Conservation (phyloP, 2,888 invertebrate genomes). For the Agrotis clavis region DNA sequence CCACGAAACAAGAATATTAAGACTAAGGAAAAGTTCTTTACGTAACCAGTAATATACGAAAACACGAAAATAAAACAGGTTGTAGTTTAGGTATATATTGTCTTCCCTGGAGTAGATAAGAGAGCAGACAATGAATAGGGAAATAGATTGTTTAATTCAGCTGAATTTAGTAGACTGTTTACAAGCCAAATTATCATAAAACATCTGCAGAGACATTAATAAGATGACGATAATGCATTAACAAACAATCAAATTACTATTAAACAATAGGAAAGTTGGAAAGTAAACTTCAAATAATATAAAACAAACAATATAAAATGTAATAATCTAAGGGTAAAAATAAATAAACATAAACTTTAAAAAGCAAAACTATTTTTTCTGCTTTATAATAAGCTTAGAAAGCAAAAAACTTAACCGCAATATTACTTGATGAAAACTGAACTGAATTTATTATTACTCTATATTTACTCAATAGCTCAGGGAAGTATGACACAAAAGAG, state of each 20-base stretch:
- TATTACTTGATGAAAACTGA: not conserved
- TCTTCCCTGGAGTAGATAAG: too few species aligned
- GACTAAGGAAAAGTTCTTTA: constrained; percentile 23
- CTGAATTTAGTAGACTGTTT: not conserved
- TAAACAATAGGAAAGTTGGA: too few species aligned
- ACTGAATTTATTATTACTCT: too few species aligned
- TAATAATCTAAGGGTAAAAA: not conserved
- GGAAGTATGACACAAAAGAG: too few species aligned
- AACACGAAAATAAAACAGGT: not conserved
- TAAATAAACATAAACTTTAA: not conserved
- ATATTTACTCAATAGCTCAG: too few species aligned
- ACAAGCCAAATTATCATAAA: not conserved
- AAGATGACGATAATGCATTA: not conserved
- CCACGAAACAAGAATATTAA: constrained; percentile 28
- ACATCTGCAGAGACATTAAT: not conserved
- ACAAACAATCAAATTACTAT: not conserved
- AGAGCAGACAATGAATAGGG: not conserved
- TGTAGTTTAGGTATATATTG: not conserved
- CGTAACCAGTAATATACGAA: not conserved
- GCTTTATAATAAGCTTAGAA: too few species aligned
- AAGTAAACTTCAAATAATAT: not conserved
- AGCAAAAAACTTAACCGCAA: not conserved
- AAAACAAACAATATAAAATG: too few species aligned
- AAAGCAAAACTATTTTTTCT: not conserved
- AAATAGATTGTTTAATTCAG: too few species aligned